Evolutionary conservation across 2,113 vertebrate species (phyloP).

Genomic region (Cervus canadensis): DNA sequence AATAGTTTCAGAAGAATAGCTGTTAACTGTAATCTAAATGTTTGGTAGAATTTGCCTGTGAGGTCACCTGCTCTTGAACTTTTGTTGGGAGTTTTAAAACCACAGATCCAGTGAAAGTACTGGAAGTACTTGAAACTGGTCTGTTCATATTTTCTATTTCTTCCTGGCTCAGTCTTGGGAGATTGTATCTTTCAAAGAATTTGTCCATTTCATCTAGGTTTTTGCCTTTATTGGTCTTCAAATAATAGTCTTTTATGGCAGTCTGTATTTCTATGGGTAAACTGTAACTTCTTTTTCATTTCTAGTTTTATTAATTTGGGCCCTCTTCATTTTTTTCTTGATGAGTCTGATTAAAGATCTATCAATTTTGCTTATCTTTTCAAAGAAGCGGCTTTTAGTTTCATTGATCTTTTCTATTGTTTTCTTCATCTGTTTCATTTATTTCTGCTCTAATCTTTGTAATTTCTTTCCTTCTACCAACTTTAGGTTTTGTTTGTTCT

Average conservation of each 20-base stretch:
- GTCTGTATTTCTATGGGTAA: neutral
- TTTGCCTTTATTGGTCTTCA: neutral
- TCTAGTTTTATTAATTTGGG: neutral
- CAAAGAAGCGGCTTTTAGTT: neutral
- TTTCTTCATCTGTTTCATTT: neutral
- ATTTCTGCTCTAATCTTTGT: neutral
- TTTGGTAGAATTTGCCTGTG: neutral
- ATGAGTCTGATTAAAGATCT: neutral
- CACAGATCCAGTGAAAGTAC: neutral
- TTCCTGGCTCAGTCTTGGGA: neutral
- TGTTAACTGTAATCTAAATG: neutral
- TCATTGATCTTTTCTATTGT: neutral
- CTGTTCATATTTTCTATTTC: neutral
- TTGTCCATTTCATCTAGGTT: neutral
- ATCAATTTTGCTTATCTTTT: neutral
- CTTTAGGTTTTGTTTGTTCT: neutral
- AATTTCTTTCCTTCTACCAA: neutral
- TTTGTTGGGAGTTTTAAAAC: neutral
- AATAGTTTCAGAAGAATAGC: neutral
- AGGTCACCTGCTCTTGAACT: neutral
- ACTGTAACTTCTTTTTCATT: neutral
- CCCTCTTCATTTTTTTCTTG: neutral
- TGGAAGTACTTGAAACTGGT: neutral
- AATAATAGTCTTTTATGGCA: neutral
- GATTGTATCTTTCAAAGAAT: neutral